Evolutionary conservation across 2,113 vertebrate species (phyloP), one percentile per base, ranked within the genome.

Genomic region (Thamnaconus septentrionalis): DNA sequence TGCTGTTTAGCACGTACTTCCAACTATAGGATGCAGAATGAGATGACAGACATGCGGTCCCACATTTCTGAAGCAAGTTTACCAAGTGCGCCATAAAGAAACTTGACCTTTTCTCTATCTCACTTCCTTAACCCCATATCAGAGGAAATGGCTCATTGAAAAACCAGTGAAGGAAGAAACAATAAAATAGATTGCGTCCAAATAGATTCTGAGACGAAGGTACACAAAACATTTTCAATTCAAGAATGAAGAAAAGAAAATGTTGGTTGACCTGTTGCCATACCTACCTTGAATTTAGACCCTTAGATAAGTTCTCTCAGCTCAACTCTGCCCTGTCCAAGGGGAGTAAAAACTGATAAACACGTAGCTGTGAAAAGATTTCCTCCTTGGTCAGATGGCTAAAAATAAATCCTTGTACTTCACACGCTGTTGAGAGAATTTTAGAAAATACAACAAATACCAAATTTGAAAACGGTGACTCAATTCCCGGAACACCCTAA

Each of bases 91-190:
- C 18, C 18, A 31, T 31, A 31, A 59, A 69, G 46, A 63, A 52
- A 43, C 41, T 12, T 31, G 18, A 31, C 18, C 18, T 53, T 64
- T 47, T 70, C 44, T 56, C 54, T 48, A 31, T 79, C 79, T 71
- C 76, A 65, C 65, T 87, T 86, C 83, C 73, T 75, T 44, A 61
- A 56, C 69, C 54, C 45, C n/a, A 48, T 10, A 45, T 61, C 46
- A 71, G 46, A 78, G 76, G 69, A 66, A 66, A 66, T 48, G 2
- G 72, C 64, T 82, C 73, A 79, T 77, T 0, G 77, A 82, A 87
- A 84, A 10, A 46, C 18, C 48, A 56, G 18, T n/a, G 1, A 31
- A 31, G 18, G 10, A n/a, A 55, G 50, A 58, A 42, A 44, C 9
- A 48, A 50, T 39, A 49, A 73, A 64, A 45, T 45, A 31, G 18